Base-by-base conservation (phyloP, 2,888 invertebrate species). In the Caradrina kadenii region DNA sequence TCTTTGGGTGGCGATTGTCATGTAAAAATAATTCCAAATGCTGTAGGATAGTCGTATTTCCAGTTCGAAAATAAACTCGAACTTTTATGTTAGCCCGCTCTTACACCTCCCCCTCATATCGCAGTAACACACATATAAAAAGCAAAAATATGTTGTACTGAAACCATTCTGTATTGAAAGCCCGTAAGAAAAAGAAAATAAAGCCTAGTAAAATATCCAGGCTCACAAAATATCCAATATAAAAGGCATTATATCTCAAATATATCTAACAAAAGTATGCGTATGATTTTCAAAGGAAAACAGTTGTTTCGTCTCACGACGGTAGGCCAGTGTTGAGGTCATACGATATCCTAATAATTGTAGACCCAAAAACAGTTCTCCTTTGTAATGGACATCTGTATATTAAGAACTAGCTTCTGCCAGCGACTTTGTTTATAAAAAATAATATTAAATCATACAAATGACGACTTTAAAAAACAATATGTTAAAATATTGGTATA, bases 301-400 rank as follows among this genome's bases (percentile, higher is more conserved):
- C 71, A 72, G 45, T 66, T 65, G 55, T 39, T 42, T 13, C 31
- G 49, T 68, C 60, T 3, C 59, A 68, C 45, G 39, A 55, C 50
- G 50, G 10, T 11, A 64, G 56, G 31, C 17, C 26, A 42, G 21
- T 68, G 35, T 42, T 54, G 11, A 26, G 35, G 59, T 48, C 55
- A 73, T 19, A 19, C 17, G 50, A 69, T 55, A 69, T 22, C 17
- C 17, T 52, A 31, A 76, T 69, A 61, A 73, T 69, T 69, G 56
- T 49, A 48, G 22, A 13, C 39, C n/a, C 21, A 22, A 45, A 45
- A 39, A 10, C 13, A n/a, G 8, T 10, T 35, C n/a, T 66, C 35
- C 21, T 52, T 74, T 74, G 52, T 53, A 45, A 55, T 48, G 3
- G 19, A 4, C 52, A 52, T 39, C 7, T 21, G 17, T 45, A 39